A percentile compares a stretch with the other conserved stretches of the same genome.
Evolutionary conservation across 2,113 vertebrate genomes (phyloP).

Genomic region (Xenus cinereus): DNA sequence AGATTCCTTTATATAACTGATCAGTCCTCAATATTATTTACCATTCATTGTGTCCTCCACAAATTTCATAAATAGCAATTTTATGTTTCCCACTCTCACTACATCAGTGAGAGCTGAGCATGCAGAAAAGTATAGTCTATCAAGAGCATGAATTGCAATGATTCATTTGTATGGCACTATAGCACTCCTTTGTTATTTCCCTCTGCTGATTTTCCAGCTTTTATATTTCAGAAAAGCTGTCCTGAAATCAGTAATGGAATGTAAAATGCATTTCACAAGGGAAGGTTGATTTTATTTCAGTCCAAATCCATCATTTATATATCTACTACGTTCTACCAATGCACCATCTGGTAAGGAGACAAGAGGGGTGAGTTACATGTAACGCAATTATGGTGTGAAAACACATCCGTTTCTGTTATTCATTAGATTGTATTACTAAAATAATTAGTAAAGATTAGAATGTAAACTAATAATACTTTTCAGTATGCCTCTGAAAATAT

Average conservation of each 20-base stretch:
- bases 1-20: background rate
- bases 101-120: slow-evolving; percentile 4
- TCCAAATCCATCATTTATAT: slow-evolving; percentile 26
- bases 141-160: background rate
- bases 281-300: slow-evolving; percentile 47
- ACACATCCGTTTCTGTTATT: slow-evolving; percentile 20
- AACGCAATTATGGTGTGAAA: slow-evolving; percentile 55
- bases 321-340: background rate
- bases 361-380: slow-evolving; percentile 33
- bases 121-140: background rate
- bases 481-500: slow-evolving; percentile 3
- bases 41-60: background rate
- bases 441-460: slow-evolving; percentile 34
- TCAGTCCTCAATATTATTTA: background rate
- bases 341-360: slow-evolving; percentile 41
- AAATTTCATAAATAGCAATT: background rate
- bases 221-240: background rate
- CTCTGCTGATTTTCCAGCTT: slow-evolving; percentile 23
- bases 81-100: background rate
- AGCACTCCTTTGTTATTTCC: slow-evolving; percentile 18
- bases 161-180: background rate
- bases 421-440: slow-evolving; percentile 31
- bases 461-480: slow-evolving; percentile 31
- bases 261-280: background rate
- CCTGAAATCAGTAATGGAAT: slow-evolving; percentile 10